These are phyloP conservation scores for Chelonoidis abingdonii DNA, from an alignment of 2,113 vertebrate genomes.

Conservation along the genomic window DNA sequence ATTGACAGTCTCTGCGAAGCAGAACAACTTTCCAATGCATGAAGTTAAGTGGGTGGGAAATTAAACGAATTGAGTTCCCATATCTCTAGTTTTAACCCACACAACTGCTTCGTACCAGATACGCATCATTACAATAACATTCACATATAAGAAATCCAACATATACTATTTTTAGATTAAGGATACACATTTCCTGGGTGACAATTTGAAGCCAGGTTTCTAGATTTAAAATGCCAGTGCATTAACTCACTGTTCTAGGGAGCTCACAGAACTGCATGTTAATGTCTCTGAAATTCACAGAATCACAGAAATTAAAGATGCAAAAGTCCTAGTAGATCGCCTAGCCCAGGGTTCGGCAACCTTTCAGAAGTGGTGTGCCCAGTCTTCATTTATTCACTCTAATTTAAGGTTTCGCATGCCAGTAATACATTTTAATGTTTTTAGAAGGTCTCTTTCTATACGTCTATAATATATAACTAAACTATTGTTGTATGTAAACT, in stretches of 20 bases:
- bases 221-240: background rate
- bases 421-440: no score
- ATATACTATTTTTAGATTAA: background rate
- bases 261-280: background rate
- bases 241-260: background rate
- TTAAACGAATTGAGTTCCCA: background rate
- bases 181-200: background rate
- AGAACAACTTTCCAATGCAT: background rate
- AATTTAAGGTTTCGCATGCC: no score
- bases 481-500: no score
- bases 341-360: background rate
- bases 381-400: no score
- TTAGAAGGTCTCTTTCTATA: no score
- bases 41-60: background rate
- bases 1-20: background rate
- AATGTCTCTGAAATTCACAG: background rate
- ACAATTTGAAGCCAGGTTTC: background rate
- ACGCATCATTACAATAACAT: background rate
- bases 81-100: conserved; percentile 3
- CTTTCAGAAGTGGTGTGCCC: no score
- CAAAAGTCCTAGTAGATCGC: background rate
- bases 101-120: background rate
- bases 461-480: no score
- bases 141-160: background rate
- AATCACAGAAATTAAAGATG: background rate